Percentiles rank a stretch among this genome's conserved stretches.
Conservation (phyloP, 1,140 invertebrate genomes). For the Drosophila sturtevanti region DNA sequence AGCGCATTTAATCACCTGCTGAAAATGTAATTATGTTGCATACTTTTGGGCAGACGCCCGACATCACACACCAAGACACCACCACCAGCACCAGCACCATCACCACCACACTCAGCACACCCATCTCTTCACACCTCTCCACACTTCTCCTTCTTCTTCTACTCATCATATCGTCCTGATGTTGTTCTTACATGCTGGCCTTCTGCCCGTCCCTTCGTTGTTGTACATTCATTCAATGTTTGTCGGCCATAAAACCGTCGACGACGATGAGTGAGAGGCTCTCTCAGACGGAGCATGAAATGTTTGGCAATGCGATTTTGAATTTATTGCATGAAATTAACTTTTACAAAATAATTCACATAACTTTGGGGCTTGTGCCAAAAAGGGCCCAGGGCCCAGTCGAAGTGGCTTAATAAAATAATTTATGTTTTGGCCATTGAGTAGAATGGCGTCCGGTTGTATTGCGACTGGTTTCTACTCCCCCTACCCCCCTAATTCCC, state of each 20-base stretch:
- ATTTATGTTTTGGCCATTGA: slow-evolving; percentile 69
- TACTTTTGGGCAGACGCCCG: slow-evolving; percentile 52
- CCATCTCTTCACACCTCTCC: background rate
- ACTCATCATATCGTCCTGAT: background rate
- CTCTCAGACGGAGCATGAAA: slow-evolving; percentile 36
- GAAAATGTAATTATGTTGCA: slow-evolving; percentile 81
- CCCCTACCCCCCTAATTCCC: background rate
- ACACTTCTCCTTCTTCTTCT: too few relatives aligned
- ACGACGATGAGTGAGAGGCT: background rate
- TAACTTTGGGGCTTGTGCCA: slow-evolving; percentile 62
- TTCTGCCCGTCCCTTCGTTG: background rate
- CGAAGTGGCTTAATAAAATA: slow-evolving; percentile 81
- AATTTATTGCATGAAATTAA: slow-evolving; percentile 81
- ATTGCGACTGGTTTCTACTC: background rate
- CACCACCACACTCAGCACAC: too few relatives aligned
- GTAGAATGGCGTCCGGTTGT: slow-evolving; percentile 28
- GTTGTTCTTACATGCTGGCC: background rate
- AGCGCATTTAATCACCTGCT: slow-evolving; percentile 82
- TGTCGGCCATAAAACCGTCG: slow-evolving; percentile 37
- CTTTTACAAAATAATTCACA: slow-evolving; percentile 80
- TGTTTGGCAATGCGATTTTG: slow-evolving; percentile 69
- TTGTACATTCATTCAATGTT: slow-evolving; percentile 22
- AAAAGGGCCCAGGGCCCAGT: slow-evolving; percentile 44
- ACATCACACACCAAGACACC: background rate
- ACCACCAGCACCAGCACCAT: too few relatives aligned